Conservation (phyloP, 1,140 invertebrate species). For the Lutraria rhynchaena region DNA sequence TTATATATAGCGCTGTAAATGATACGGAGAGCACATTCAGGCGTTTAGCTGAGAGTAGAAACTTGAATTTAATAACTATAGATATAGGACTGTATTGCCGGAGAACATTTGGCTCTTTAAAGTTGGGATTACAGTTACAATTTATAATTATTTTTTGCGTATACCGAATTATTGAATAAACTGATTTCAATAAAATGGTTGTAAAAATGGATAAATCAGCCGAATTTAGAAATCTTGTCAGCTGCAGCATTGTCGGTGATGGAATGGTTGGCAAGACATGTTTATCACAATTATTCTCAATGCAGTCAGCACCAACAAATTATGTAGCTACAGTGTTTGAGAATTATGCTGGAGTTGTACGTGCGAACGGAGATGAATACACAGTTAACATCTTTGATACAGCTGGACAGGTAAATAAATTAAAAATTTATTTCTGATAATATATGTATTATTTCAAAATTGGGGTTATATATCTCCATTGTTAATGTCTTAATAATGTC, state of each 20-base stretch:
- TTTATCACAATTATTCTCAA: conserved; percentile 30
- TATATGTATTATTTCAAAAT: no score
- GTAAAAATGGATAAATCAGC: conserved; percentile 17
- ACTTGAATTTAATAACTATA: no score
- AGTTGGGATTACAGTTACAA: no score
- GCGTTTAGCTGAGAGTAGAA: no score
- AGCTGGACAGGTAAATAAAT: conserved; percentile 46
- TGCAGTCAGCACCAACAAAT: conserved; percentile 11
- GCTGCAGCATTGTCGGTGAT: conserved; percentile 53
- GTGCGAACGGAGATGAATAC: conserved; percentile 53
- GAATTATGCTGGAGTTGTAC: conserved; percentile 39
- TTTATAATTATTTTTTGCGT: no score
- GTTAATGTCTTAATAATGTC: no score
- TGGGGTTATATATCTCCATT: no score
- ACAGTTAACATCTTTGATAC: conserved; percentile 54
- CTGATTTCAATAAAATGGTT: conserved; percentile 35
- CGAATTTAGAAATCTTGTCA: conserved; percentile 25
- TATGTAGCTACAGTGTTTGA: conserved; percentile 61
- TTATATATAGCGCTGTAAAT: no score
- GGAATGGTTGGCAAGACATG: conserved; percentile 60
- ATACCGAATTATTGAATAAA: no score
- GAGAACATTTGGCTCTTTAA: no score
- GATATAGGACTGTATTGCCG: no score
- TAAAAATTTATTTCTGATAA: not conserved
- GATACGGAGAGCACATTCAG: no score